Evolutionary conservation across 2,888 invertebrate genomes (phyloP).

Genomic region (Diaphora mendica): DNA sequence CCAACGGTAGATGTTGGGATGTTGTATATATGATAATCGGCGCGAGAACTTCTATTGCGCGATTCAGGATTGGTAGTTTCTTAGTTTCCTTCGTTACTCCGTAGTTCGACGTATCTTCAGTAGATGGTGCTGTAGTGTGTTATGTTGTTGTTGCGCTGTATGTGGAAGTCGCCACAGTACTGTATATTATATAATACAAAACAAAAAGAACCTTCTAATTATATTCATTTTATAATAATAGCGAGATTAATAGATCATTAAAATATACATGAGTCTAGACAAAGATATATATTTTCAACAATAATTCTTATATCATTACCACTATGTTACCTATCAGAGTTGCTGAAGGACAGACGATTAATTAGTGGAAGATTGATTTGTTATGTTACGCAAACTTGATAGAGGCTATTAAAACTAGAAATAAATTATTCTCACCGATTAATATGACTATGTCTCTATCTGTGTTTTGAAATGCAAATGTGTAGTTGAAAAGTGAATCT

Average conservation of each 20-base stretch:
- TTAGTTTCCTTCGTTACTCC: too few species aligned
- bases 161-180: too few species aligned
- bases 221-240: too few species aligned
- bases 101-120: too few species aligned
- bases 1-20: too few species aligned
- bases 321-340: not conserved
- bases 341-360: constrained; percentile 9
- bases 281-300: not conserved
- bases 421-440: not conserved
- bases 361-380: constrained; percentile 20
- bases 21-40: too few species aligned
- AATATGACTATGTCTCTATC: not conserved
- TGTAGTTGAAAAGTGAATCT: not conserved
- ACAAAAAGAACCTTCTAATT: too few species aligned
- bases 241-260: not conserved
- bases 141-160: too few species aligned
- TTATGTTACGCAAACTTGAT: constrained; percentile 7
- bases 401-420: not conserved
- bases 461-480: not conserved
- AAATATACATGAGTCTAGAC: constrained; percentile 4
- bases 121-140: too few species aligned
- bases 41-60: too few species aligned
- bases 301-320: not conserved
- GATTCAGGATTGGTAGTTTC: too few species aligned
- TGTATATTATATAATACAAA: too few species aligned